Percentiles rank a stretch among this genome's conserved stretches.
Conservation (phyloP, 2,888 invertebrate species). For the Eristalis intricaria region DNA sequence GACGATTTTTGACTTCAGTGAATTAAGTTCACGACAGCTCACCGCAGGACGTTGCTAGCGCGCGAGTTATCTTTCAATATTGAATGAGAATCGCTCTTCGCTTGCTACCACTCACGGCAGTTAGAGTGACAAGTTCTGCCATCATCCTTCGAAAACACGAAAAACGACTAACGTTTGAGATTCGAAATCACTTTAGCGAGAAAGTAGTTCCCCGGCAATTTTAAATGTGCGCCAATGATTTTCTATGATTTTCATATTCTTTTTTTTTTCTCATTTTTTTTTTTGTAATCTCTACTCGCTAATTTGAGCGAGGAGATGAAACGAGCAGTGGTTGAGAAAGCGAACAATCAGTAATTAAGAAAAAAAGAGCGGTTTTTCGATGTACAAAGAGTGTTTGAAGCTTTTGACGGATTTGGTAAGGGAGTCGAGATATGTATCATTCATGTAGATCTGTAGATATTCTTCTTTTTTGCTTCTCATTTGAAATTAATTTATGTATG, state of each 20-base stretch:
- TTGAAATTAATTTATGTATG: slow-evolving; percentile 31
- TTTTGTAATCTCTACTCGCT: slow-evolving; percentile 50
- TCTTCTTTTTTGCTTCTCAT: slow-evolving; percentile 9
- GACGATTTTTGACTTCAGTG: slow-evolving; percentile 66
- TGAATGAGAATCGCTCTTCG: slow-evolving; percentile 29
- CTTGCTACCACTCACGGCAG: neutral
- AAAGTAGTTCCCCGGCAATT: slow-evolving; percentile 59
- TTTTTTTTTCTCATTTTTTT: neutral
- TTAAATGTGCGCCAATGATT: slow-evolving; percentile 35
- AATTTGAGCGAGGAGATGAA: slow-evolving; percentile 52
- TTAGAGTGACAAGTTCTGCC: neutral
- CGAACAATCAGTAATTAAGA: slow-evolving; percentile 62
- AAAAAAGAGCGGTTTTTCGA: slow-evolving; percentile 15
- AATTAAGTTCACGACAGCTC: slow-evolving; percentile 65
- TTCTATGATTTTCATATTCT: slow-evolving; percentile 28
- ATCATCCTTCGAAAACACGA: slow-evolving; percentile 34
- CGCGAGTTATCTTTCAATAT: slow-evolving; percentile 63
- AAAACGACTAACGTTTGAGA: slow-evolving; percentile 28
- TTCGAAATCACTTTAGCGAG: slow-evolving; percentile 69
- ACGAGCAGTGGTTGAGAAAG: slow-evolving; percentile 29
- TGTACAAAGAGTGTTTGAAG: slow-evolving; percentile 7
- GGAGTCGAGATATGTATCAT: slow-evolving; percentile 18
- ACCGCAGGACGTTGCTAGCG: slow-evolving; percentile 53
- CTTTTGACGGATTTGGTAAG: slow-evolving; percentile 3
- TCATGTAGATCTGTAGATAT: slow-evolving; percentile 47